These are phyloP conservation scores for Podiceps cristatus DNA, from an alignment of 2,113 vertebrate genomes.

Conservation along the genomic window DNA sequence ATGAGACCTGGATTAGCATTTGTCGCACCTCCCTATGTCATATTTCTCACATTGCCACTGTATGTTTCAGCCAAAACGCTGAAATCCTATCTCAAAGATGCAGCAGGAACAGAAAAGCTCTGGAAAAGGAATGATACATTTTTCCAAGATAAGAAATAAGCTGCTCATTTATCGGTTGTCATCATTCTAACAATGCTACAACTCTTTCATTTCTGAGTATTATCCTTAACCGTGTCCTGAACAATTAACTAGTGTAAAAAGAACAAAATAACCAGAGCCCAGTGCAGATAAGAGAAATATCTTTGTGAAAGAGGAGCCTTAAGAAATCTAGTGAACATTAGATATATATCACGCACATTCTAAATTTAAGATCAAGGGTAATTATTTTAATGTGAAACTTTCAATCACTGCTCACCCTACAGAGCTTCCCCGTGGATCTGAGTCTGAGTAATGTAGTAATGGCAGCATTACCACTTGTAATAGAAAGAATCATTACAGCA, in stretches of 20 bases:
- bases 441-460: conserved; percentile 60
- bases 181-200: not conserved
- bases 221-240: not conserved
- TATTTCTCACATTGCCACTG: not conserved
- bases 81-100: not conserved
- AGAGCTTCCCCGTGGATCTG: conserved; percentile 28
- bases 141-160: conserved; percentile 2
- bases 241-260: not conserved
- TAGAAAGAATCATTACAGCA: conserved; percentile 58
- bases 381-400: conserved; percentile 62
- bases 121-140: not conserved
- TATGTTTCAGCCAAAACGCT: not conserved
- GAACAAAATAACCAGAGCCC: not conserved
- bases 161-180: not conserved
- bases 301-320: not conserved
- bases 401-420: conserved; percentile 59
- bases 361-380: conserved; percentile 47
- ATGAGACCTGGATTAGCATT: not conserved
- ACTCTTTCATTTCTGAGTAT: not conserved
- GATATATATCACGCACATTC: not conserved
- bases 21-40: not conserved
- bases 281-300: not conserved
- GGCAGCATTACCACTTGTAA: conserved; percentile 62
- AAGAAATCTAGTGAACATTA: not conserved
- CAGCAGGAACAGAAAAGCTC: not conserved